Percentiles rank a stretch among this genome's conserved stretches.
These are phyloP conservation scores for Campylomormyrus numenius DNA, from an alignment of 2,113 vertebrate genomes.

Conservation along the genomic window DNA sequence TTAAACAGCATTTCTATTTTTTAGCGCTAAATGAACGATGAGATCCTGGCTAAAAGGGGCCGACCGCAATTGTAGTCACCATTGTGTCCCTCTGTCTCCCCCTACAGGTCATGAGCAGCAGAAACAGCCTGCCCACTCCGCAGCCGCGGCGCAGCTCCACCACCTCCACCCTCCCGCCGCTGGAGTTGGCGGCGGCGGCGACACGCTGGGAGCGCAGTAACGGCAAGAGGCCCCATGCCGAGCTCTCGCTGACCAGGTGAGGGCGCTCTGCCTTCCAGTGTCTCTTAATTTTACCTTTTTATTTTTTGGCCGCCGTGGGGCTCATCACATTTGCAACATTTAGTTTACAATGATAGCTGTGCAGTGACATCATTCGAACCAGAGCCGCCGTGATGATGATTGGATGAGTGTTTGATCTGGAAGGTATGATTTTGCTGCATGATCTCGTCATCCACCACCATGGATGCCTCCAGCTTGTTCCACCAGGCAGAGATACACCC, in stretches of 20 bases:
- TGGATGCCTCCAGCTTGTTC: not conserved
- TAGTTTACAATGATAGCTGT: not conserved
- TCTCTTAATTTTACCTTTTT: not conserved
- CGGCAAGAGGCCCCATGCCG: conserved; percentile 73
- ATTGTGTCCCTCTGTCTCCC: not conserved
- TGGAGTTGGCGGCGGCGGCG: conserved; percentile 60
- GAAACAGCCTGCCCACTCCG: conserved; percentile 75
- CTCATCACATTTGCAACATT: not conserved
- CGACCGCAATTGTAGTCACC: not conserved
- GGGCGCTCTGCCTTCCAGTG: not conserved
- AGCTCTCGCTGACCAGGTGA: conserved; percentile 73
- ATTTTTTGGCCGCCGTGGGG: not conserved
- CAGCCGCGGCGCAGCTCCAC: conserved; percentile 79
- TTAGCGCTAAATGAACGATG: not conserved
- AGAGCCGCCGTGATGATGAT: not conserved
- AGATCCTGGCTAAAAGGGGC: not conserved
- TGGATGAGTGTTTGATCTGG: not conserved
- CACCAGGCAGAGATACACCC: not conserved
- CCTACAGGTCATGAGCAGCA: conserved; percentile 50
- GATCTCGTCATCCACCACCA: not conserved
- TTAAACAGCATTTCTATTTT: not conserved
- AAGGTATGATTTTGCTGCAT: not conserved
- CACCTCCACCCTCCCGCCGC: conserved; percentile 56
- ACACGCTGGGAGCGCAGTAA: conserved; percentile 77
- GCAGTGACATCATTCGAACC: not conserved